Evolutionary conservation across 2,113 vertebrate species (phyloP).

Genomic region (Abramis brama): DNA sequence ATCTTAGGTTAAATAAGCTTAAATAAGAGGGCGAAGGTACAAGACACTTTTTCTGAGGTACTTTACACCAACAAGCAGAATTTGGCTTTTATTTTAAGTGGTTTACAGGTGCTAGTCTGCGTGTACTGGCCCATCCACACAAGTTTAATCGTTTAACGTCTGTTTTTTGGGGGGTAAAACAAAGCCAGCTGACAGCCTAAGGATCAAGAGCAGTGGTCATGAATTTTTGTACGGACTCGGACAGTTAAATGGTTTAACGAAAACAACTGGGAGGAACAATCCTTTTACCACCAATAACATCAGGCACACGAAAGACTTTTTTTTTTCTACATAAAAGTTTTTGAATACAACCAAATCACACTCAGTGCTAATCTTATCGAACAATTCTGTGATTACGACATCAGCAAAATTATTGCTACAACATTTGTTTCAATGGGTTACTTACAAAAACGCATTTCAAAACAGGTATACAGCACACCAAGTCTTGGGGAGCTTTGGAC

Average conservation of each 20-base stretch:
- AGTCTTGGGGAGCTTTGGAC: constrained; percentile 75
- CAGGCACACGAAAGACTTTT: constrained; percentile 73
- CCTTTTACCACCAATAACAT: constrained; percentile 70
- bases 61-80: constrained; percentile 83
- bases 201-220: neutral
- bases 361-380: constrained; percentile 75
- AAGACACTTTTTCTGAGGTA: constrained; percentile 81
- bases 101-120: constrained; percentile 5
- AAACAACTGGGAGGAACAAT: constrained; percentile 50
- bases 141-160: too few relatives aligned
- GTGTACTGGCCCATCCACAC: neutral
- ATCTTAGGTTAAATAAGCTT: constrained; percentile 87
- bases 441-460: constrained; percentile 75
- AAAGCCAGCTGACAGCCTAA: neutral
- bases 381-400: constrained; percentile 72
- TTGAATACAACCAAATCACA: constrained; percentile 73
- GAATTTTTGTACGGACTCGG: constrained; percentile 14
- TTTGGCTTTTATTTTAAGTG: constrained; percentile 70
- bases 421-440: constrained; percentile 71
- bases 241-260: constrained; percentile 22
- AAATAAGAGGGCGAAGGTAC: constrained; percentile 86
- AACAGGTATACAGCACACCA: constrained; percentile 54
- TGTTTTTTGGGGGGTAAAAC: neutral
- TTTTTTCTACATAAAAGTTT: constrained; percentile 82
- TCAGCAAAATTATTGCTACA: constrained; percentile 71